Evolutionary conservation across 1,140 invertebrate species (phyloP).

Genomic region (Galendromus occidentalis): DNA sequence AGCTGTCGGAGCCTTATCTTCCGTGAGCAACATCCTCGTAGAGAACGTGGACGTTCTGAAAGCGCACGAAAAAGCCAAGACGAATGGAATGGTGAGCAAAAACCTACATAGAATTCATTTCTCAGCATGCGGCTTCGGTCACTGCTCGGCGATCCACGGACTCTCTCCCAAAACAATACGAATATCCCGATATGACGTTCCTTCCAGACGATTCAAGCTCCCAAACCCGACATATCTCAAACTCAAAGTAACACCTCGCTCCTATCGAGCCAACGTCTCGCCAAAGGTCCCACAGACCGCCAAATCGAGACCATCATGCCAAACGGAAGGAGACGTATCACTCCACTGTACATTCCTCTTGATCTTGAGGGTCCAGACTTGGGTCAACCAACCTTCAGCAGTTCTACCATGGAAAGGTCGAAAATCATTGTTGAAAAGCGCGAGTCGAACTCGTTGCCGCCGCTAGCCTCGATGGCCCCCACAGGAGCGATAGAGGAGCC

Average conservation of each 20-base stretch:
- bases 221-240: not conserved
- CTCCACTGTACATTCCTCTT: constrained; percentile 75
- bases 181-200: too few species aligned
- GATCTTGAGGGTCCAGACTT: constrained; percentile 15
- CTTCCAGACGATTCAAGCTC: not conserved
- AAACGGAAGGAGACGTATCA: constrained; percentile 80
- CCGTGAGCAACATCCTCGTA: not conserved
- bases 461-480: constrained; percentile 35
- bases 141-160: too few species aligned
- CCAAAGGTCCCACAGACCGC: constrained; percentile 51
- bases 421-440: constrained; percentile 59
- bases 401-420: constrained; percentile 52
- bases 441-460: constrained; percentile 38
- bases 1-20: not conserved
- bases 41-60: constrained; percentile 2
- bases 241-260: constrained; percentile 9
- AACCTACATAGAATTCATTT: too few species aligned
- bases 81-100: not conserved
- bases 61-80: constrained; percentile 1
- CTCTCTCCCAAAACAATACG: too few species aligned
- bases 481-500: constrained; percentile 10
- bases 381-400: constrained; percentile 42
- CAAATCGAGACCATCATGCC: constrained; percentile 86
- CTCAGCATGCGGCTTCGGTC: too few species aligned
- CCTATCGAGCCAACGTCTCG: constrained; percentile 11